A percentile compares a stretch with the other conserved stretches of the same genome.
Conservation (phyloP, 2,888 invertebrate species). For the Aplocera efformata region DNA sequence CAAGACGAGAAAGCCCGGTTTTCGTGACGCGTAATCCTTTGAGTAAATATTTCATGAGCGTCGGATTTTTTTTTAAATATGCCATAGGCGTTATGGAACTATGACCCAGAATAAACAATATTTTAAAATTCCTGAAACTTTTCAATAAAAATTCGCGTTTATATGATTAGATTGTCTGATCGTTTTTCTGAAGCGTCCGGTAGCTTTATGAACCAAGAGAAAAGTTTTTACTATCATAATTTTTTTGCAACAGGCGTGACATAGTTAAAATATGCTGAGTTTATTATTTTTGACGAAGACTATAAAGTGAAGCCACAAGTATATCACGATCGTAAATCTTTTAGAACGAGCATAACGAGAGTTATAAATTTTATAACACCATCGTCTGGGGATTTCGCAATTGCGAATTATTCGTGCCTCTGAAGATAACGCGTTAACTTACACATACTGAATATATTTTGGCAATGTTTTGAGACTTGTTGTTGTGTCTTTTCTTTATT, state of each 20-base stretch:
- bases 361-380: slow-evolving; percentile 26
- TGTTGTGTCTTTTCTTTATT: not conserved
- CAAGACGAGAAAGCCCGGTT: slow-evolving; percentile 7
- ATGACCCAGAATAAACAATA: too few species aligned
- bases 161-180: too few species aligned
- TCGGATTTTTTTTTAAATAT: not conserved
- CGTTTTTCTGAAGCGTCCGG: too few species aligned
- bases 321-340: slow-evolving; percentile 17
- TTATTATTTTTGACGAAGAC: too few species aligned
- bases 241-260: too few species aligned
- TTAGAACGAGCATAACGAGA: slow-evolving; percentile 18
- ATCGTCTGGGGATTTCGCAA: slow-evolving; percentile 23
- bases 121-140: too few species aligned
- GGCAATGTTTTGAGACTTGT: not conserved
- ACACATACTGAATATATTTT: slow-evolving; percentile 14
- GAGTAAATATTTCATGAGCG: slow-evolving; percentile 20
- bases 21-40: slow-evolving; percentile 14
- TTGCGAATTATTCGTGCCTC: slow-evolving; percentile 23
- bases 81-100: too few species aligned
- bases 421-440: slow-evolving; percentile 23
- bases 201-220: too few species aligned
- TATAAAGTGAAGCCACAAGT: not conserved
- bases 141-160: too few species aligned
- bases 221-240: too few species aligned
- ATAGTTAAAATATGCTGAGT: too few species aligned